These are phyloP conservation scores for Zaprionus ornatus DNA, from an alignment of 1,140 invertebrate species.

Conservation along the genomic window DNA sequence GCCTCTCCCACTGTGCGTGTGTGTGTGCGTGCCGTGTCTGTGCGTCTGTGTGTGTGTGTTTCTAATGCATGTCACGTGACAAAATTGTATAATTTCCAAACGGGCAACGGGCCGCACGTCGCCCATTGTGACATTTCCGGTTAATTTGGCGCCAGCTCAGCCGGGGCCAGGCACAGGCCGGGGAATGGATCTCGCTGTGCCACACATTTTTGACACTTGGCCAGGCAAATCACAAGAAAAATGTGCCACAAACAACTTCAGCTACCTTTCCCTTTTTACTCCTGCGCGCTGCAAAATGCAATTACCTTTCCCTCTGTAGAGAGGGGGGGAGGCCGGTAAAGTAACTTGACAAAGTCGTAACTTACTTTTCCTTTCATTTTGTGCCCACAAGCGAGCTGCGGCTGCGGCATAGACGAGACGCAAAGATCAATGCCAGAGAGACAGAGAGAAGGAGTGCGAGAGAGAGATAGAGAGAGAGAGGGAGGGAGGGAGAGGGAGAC, in stretches of 20 bases:
- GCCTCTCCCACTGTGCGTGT: slow-evolving; percentile 22
- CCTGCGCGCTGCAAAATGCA: slow-evolving; percentile 60
- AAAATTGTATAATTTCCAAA: slow-evolving; percentile 81
- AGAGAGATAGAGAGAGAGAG: slow-evolving; percentile 1
- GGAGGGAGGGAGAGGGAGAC: slow-evolving; percentile 9
- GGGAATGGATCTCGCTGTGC: slow-evolving; percentile 1
- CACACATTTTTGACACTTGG: slow-evolving; percentile 74
- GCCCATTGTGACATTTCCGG: slow-evolving; percentile 81
- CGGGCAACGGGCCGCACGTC: slow-evolving; percentile 77
- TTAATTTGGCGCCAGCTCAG: slow-evolving; percentile 81
- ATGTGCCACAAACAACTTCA: slow-evolving; percentile 34
- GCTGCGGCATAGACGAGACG: slow-evolving; percentile 15
- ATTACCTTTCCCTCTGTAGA: slow-evolving; percentile 73
- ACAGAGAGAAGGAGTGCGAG: too few species aligned
- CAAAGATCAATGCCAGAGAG: slow-evolving; percentile 76
- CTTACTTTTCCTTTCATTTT: slow-evolving; percentile 82
- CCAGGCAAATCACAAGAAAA: slow-evolving; percentile 68
- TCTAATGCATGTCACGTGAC: slow-evolving; percentile 81
- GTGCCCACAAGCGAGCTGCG: slow-evolving; percentile 43
- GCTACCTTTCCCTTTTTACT: slow-evolving; percentile 65
- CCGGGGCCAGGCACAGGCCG: slow-evolving; percentile 1
- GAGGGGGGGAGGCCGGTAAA: slow-evolving; percentile 27
- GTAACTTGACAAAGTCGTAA: slow-evolving; percentile 70
- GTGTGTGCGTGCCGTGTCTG: slow-evolving; percentile 3
- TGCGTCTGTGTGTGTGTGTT: slow-evolving; percentile 45